Evolutionary conservation across 2,888 invertebrate species (phyloP), one percentile per base, ranked within the genome.

Genomic region (Plebejus argus): DNA sequence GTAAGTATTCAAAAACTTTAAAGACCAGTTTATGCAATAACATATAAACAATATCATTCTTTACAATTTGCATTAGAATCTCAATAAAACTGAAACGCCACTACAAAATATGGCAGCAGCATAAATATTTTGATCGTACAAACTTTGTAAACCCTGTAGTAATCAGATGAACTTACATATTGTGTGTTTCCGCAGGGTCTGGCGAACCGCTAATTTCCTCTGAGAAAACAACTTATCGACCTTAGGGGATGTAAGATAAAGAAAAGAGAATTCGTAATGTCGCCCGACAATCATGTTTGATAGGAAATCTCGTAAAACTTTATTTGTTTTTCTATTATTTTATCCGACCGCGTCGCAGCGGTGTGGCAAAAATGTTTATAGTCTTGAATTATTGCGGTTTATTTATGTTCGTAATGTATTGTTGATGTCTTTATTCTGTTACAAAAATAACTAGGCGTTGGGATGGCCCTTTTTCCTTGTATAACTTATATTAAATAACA

Each of bases 141-240:
- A 66, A 66, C 15, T 33, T 66, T 28, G 6, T 66, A 66, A 66
- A 1, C 66, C 28, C 28, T 15, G 66, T 33, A 33, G 74, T 74
- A 74, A 74, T 53, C 74, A 49, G 23, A 7, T 53, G 53, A 28
- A 12, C 74, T 74, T 74, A 74, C 53, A 74, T 53, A n/a, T n/a
- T n/a, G 49, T 74, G 28, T 28, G 53, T 58, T 71, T 71, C 72
- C 35, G 23, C 71, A 23, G 72, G 23, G 45, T 39, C 39, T 77
- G 58, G 53, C 56, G 35, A 79, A 82, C 84, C 82, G 82, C 83
- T 86, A 85, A 86, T 86, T 86, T 86, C 85, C 85, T 85, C 78
- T 78, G 85, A 86, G 85, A 82, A 83, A 83, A 83, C 82, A 82
- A 80, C 82, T 83, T 85, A 85, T 84, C 82, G 80, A 82, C 84